A percentile compares a stretch with the other conserved stretches of the same genome.
Conservation (phyloP, 1,140 invertebrate species). For the Macrosteles quadrilineatus region DNA sequence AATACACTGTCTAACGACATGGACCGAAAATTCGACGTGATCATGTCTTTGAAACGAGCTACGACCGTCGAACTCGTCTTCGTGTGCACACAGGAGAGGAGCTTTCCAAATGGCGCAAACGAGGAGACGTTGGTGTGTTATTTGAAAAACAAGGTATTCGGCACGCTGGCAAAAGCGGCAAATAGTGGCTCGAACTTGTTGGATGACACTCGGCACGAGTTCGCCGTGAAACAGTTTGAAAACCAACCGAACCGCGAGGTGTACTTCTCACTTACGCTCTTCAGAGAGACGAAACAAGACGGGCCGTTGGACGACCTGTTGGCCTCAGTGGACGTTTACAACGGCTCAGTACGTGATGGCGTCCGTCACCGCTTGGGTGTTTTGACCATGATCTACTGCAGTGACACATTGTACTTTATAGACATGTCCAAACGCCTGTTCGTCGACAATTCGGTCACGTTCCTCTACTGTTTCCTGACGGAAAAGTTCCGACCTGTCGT, state of each 20-base stretch:
- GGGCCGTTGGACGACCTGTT: neutral
- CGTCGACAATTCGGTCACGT: slow-evolving; percentile 1
- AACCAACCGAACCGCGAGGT: neutral
- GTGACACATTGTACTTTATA: slow-evolving; percentile 1
- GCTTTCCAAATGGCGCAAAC: too few relatives aligned
- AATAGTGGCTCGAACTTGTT: neutral
- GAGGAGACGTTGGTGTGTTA: too few relatives aligned
- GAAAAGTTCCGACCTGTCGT: neutral
- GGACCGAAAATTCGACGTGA: too few relatives aligned
- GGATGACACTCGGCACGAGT: neutral
- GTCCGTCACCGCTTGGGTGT: neutral
- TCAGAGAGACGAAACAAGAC: neutral
- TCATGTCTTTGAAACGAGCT: too few relatives aligned
- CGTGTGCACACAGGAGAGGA: too few relatives aligned
- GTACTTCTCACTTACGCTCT: neutral
- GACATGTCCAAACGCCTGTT: neutral
- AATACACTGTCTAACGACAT: too few relatives aligned
- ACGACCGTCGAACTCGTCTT: too few relatives aligned
- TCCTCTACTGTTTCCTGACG: slow-evolving; percentile 3
- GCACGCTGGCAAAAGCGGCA: too few relatives aligned
- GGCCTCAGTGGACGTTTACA: neutral
- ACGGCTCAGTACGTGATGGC: neutral
- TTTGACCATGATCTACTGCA: neutral
- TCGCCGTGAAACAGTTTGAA: neutral
- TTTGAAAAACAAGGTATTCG: too few relatives aligned